Evolutionary conservation across 2,113 vertebrate genomes (phyloP).

Genomic region (Edolisoma coerulescens): DNA sequence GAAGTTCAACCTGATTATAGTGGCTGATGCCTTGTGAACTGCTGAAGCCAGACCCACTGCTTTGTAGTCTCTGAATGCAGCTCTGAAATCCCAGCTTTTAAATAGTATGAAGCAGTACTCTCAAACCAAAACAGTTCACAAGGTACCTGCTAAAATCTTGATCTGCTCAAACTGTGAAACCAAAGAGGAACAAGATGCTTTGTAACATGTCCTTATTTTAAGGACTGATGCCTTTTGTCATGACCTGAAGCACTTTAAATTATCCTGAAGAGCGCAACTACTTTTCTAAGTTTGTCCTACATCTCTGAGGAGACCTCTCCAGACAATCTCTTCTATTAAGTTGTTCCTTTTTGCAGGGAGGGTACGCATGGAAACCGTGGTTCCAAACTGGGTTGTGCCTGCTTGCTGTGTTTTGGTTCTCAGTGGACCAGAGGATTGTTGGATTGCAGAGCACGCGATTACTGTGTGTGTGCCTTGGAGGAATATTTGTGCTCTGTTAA

Average conservation of each 20-base stretch:
- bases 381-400: background rate
- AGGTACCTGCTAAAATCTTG: background rate
- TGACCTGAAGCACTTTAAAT: background rate
- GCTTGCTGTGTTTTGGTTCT: background rate
- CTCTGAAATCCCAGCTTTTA: background rate
- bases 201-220: background rate
- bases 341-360: background rate
- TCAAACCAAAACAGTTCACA: background rate
- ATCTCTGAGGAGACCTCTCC: background rate
- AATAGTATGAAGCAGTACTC: background rate
- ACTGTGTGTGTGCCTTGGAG: background rate
- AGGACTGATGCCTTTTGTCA: background rate
- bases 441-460: background rate
- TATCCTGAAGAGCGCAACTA: background rate
- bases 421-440: background rate
- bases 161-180: background rate
- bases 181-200: background rate
- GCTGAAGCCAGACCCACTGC: background rate
- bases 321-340: background rate
- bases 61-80: background rate
- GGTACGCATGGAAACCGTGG: accelerated
- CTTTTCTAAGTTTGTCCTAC: background rate
- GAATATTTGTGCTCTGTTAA: background rate
- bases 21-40: background rate
- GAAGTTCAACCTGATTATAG: background rate